Evolutionary conservation across 2,113 vertebrate species (phyloP).

Genomic region (Vulpes ferrilata): DNA sequence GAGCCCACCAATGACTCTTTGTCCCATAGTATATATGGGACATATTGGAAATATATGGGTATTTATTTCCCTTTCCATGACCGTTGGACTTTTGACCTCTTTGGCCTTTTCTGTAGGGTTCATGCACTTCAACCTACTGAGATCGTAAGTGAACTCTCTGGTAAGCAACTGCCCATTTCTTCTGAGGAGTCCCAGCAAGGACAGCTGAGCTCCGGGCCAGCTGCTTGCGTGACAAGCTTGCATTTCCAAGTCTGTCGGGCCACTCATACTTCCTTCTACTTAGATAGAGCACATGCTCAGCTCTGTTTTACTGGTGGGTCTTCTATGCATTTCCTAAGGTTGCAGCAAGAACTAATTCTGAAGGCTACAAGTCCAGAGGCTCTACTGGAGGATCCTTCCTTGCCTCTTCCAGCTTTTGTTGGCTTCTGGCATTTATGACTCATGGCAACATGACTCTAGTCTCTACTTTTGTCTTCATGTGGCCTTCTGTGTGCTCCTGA

Average conservation of each 20-base stretch:
- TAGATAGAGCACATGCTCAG: not conserved
- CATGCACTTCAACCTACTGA: slow-evolving; percentile 39
- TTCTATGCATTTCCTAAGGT: not conserved
- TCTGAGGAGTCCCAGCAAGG: not conserved
- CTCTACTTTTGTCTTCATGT: not conserved
- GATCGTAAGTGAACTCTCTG: not conserved
- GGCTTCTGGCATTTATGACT: too few relatives aligned
- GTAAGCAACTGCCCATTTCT: not conserved
- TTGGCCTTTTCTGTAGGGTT: slow-evolving; percentile 9
- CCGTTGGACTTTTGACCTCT: not conserved
- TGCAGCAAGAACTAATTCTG: not conserved
- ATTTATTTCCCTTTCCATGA: not conserved
- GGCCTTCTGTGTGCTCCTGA: accelerated
- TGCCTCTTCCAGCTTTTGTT: not conserved
- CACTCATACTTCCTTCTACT: not conserved
- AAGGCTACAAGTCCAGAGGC: not conserved
- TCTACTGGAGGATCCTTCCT: not conserved
- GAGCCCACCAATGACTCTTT: slow-evolving; percentile 54
- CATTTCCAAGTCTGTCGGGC: not conserved
- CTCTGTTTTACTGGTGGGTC: not conserved
- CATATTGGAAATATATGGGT: too few relatives aligned
- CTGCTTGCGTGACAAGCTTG: not conserved
- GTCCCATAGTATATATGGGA: not conserved
- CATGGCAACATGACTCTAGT: not conserved
- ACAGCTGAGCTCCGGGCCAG: not conserved